Evolutionary conservation across 1,140 invertebrate genomes (phyloP), one percentile per base, ranked within the genome.

Genomic region (Dendrolimus kikuchii): DNA sequence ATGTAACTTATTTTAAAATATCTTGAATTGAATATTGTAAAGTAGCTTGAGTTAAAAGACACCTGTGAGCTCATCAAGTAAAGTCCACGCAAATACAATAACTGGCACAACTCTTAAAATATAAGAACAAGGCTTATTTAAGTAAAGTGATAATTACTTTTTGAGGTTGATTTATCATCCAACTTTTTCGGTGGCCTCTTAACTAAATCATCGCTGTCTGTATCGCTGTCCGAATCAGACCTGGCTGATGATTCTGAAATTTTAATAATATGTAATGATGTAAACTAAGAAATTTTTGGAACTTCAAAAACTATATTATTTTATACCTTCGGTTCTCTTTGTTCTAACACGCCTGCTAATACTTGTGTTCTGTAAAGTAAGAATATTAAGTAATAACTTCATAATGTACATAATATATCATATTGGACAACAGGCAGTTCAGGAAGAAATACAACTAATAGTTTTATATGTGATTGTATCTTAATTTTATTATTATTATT

Each of bases 311-410:
- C 6, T 49, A 40, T 38, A 6, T n/a, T 39, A 5, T 39, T 10
- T 49, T 40, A 90, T 71, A 92, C 93, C 72, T 93, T 94, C 51
- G 88, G 92, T 63, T 89, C 89, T 53, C 88, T 91, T 64, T 87
- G 90, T 8, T 88, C 90, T 55, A 86, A 91, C 53, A 86, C 91
- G 56, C 89, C 88, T 58, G 88, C 90, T 10, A 88, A 68, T 61
- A 53, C 89, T 42, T 89, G 92, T 46, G 89, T 93, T 38, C 82
- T 86, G 62, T 5, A 75, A 75, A 53, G 62, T 44, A 53, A 45
- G 40, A 49, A 50, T 51, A 46, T 38, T 53, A 45, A 41, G 5
- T 45, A 41, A 39, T 40, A 10, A 42, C 38, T 2, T 5, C n/a
- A 47, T 6, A 23, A 23, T 23, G 23, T 23, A 23, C 23, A 23